Evolutionary conservation across 2,888 invertebrate species (phyloP), one percentile per base, ranked within the genome.

Genomic region (Caradrina clavipalpis): DNA sequence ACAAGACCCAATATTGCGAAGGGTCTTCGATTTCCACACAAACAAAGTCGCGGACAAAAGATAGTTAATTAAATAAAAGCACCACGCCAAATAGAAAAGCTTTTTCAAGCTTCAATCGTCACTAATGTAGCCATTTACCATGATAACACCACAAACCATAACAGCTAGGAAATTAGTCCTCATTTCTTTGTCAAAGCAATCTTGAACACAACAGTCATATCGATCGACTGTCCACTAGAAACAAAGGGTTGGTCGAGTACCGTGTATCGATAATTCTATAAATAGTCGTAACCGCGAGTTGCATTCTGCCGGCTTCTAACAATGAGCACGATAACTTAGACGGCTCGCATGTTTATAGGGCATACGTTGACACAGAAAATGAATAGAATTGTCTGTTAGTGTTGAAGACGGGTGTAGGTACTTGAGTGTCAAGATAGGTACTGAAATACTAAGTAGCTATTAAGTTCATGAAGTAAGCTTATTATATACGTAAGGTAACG

Each of bases 231-330:
- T 57, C 55, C 51, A 35, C 19, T 69, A 49, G 73, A 79, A 83
- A 86, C 87, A 87, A 87, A 86, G 83, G 87, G 85, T 81, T 73
- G 83, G 63, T 71, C 63, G 57, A 62, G 45, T 61, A 75, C 65
- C 67, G 57, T 71, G 66, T 82, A 78, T 85, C 80, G 89, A 89
- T 88, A 87, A 83, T 82, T 84, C 84, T 90, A 89, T 88, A 87
- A 84, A 89, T 88, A 88, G 69, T n/a, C 10, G 47, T 21, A 26
- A 55, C 70, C 71, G 66, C 60, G 35, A 73, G 78, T 77, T 85
- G 89, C 89, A 88, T 85, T 90, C 86, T 82, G 73, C 73, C 83
- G 91, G 90, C 88, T 91, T 90, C 91, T 69, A 82, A 88, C 89
- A 88, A 87, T 84, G 80, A 78, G 67, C 31, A 69, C 62, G 81